Base-by-base conservation (phyloP, 1,140 invertebrate species). In the Drosophila truncata region DNA sequence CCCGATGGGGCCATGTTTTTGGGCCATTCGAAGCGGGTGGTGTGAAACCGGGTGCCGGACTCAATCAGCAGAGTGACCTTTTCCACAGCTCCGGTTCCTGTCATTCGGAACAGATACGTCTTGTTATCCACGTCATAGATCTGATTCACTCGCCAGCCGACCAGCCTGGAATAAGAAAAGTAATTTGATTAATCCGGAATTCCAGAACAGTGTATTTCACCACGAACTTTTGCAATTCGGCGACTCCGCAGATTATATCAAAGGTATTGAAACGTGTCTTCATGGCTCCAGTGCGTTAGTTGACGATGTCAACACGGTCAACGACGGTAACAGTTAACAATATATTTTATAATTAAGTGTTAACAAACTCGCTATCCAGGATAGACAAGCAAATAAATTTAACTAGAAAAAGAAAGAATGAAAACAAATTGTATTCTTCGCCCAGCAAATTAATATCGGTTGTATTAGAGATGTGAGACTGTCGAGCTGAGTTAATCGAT, bases 91-190 rank as follows among this genome's bases (percentile, higher is more conserved):
- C 94, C 95, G 11, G 94, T 95, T 69, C 95, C 94, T 92, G 97
- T 96, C 23, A 99, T 94, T 79, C 97, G 96, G 72, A 99, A 97
- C 10, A 99, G 94, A 94, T 99, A 99, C 1, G 98, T 99, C 93
- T 98, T 99, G 92, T 97, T 96, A 93, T 99, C 98, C 64, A 99
- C 96, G 93, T 99, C 99, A 94, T 99, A 99, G 18, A 99, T 95
- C 94, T 99, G 99, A 92, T 97, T 97, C 1, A 99, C 97, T 90
- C 99, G 94, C 96, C 99, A 97, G 29, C 98, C 98, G 78, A 98
- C 93, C 60, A 97, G 94, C 79, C 97, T 98, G 88, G 64, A 94
- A 76, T 23, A 4, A 1, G 10, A 11, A 42, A n/a, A 50, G 49
- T 20, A 27, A 9, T 39, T 27, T 3, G 20, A 18, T 65, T 39